phyloP scores from a whole-genome alignment of 2,797 vertebrate species.

The Holocentrus rufus region DNA sequence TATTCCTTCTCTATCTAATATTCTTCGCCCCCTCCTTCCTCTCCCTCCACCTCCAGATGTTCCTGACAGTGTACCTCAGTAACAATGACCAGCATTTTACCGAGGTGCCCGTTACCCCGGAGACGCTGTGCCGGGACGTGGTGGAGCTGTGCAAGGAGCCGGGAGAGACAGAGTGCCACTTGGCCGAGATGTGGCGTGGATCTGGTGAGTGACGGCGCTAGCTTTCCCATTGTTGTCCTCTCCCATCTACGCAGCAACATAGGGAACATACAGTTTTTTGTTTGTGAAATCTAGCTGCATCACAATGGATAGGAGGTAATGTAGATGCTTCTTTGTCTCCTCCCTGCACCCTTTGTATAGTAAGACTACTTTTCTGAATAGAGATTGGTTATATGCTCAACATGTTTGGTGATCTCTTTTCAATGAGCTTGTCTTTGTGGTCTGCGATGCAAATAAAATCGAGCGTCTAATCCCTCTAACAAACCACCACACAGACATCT shows the following conservation, averaged over 20 bases:
- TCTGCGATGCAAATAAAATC: constrained; percentile 65
- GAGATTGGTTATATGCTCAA: constrained; percentile 56
- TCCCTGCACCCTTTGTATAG: constrained; percentile 19
- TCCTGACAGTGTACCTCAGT: constrained; percentile 98
- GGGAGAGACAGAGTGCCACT: constrained; percentile 91
- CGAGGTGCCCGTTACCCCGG: constrained; percentile 95
- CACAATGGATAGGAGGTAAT: constrained; percentile 17
- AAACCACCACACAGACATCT: constrained; percentile 55
- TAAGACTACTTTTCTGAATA: constrained; percentile 55
- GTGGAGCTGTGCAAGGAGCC: constrained; percentile 97
- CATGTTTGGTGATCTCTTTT: constrained; percentile 43
- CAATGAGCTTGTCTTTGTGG: constrained; percentile 53
- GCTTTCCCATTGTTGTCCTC: not conserved
- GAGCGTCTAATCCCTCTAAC: constrained; percentile 57
- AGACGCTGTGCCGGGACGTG: constrained; percentile 93
- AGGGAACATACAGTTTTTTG: constrained; percentile 9
- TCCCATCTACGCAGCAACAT: not conserved
- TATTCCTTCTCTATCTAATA: constrained; percentile 31
- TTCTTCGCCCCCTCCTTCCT: not conserved
- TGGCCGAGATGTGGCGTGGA: constrained; percentile 94
- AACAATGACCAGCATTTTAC: constrained; percentile 99
- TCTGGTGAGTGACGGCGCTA: constrained; percentile 83
- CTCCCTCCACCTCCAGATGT: constrained; percentile 84
- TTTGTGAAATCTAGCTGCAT: constrained; percentile 25
- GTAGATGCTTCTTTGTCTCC: constrained; percentile 40